Evolutionary conservation across 2,797 vertebrate species (phyloP).

Genomic region (Sebastes minor): DNA sequence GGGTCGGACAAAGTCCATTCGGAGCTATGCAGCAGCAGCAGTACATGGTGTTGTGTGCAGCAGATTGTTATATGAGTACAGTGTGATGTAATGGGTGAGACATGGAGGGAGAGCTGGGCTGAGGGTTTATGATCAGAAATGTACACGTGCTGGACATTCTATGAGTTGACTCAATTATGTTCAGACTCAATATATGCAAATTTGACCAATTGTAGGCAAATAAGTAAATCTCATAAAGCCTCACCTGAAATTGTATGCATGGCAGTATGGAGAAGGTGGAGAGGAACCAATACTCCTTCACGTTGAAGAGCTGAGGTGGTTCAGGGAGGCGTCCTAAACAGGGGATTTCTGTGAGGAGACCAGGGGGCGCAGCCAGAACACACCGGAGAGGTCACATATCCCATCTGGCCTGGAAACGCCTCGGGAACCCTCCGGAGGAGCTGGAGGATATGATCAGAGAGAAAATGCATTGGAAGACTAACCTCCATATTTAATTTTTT

Average conservation of each 20-base stretch:
- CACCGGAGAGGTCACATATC: neutral
- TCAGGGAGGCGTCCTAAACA: neutral
- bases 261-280: neutral
- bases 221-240: neutral
- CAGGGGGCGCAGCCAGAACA: neutral
- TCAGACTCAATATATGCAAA: neutral
- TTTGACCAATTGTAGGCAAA: neutral
- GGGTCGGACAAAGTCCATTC: slow-evolving; percentile 59
- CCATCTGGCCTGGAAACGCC: neutral
- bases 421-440: neutral
- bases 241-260: neutral
- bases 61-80: slow-evolving; percentile 35
- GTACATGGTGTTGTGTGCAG: slow-evolving; percentile 37
- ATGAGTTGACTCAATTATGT: neutral
- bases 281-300: neutral
- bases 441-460: neutral
- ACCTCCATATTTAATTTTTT: neutral
- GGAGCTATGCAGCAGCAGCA: slow-evolving; percentile 20
- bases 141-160: neutral
- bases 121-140: neutral
- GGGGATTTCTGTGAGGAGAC: neutral
- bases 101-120: neutral
- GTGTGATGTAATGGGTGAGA: slow-evolving; percentile 47
- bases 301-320: neutral
- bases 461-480: no score